A percentile compares a stretch with the other conserved stretches of the same genome.
Evolutionary conservation across 2,797 vertebrate genomes (phyloP).

Genomic region (Coregonus sp.): DNA sequence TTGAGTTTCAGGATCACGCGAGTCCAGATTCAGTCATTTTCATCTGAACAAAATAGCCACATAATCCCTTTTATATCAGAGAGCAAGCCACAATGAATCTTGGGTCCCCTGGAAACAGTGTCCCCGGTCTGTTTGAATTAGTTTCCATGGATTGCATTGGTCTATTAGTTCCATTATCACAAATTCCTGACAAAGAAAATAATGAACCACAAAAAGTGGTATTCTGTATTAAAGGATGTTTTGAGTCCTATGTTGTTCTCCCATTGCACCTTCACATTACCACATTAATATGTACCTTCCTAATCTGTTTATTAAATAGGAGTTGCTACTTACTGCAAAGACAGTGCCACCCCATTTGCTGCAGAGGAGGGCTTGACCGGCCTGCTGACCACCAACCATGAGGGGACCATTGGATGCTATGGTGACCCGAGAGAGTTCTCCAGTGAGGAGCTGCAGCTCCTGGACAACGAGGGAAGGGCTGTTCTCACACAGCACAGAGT

Average conservation of each 20-base stretch:
- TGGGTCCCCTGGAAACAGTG: neutral
- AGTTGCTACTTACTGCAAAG: slow-evolving; percentile 88
- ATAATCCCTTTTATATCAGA: neutral
- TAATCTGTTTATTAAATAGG: slow-evolving; percentile 64
- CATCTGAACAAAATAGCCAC: neutral
- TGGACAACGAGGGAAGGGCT: slow-evolving; percentile 88
- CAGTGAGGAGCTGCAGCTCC: slow-evolving; percentile 79
- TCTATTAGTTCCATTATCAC: neutral
- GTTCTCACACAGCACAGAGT: slow-evolving; percentile 84
- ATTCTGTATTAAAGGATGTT: too few relatives aligned
- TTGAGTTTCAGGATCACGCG: neutral
- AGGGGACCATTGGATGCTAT: slow-evolving; percentile 78
- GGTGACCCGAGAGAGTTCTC: slow-evolving; percentile 78
- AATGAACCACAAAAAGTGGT: too few relatives aligned
- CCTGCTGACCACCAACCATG: slow-evolving; percentile 75
- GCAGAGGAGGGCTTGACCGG: slow-evolving; percentile 90
- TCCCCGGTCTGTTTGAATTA: neutral
- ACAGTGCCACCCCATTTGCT: slow-evolving; percentile 76
- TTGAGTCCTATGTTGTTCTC: too few relatives aligned
- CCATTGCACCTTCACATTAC: neutral
- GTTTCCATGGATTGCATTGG: neutral
- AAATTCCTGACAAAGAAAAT: neutral
- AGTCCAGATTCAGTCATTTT: neutral
- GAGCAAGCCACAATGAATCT: neutral
- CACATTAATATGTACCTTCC: neutral